Conservation (phyloP, 2,797 vertebrate species). For the Sebastes oblongus region DNA sequence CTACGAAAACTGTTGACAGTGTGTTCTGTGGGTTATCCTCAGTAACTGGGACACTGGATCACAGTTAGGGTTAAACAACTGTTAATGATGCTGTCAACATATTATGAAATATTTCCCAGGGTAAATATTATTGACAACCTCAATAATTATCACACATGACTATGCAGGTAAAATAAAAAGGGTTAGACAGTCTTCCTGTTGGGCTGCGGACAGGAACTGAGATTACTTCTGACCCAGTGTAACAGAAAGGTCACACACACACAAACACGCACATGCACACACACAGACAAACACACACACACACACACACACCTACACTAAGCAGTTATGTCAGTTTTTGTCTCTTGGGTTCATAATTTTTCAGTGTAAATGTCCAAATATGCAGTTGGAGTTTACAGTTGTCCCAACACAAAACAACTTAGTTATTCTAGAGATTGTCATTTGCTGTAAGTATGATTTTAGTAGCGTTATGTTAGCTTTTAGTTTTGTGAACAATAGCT, state of each 20-base stretch:
- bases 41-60: not conserved
- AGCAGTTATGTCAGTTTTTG: too few species aligned
- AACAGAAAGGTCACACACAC: constrained; percentile 8
- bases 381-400: not conserved
- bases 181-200: not conserved
- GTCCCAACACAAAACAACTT: not conserved
- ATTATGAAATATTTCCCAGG: not conserved
- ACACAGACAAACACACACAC: too few species aligned
- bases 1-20: not conserved
- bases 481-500: not conserved
- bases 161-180: not conserved
- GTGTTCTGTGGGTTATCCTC: not conserved
- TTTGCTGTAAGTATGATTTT: not conserved
- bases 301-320: too few species aligned
- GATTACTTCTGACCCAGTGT: not conserved
- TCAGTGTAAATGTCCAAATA: not conserved
- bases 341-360: not conserved
- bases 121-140: not conserved
- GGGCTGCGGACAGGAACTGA: not conserved
- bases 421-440: not conserved
- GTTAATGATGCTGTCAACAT: not conserved
- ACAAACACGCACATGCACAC: too few species aligned
- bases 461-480: not conserved
- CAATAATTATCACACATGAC: not conserved
- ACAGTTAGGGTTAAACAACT: not conserved